Percentiles rank a stretch among this genome's conserved stretches.
Conservation (phyloP, 2,888 invertebrate genomes). For the Cylloceria caligata region DNA sequence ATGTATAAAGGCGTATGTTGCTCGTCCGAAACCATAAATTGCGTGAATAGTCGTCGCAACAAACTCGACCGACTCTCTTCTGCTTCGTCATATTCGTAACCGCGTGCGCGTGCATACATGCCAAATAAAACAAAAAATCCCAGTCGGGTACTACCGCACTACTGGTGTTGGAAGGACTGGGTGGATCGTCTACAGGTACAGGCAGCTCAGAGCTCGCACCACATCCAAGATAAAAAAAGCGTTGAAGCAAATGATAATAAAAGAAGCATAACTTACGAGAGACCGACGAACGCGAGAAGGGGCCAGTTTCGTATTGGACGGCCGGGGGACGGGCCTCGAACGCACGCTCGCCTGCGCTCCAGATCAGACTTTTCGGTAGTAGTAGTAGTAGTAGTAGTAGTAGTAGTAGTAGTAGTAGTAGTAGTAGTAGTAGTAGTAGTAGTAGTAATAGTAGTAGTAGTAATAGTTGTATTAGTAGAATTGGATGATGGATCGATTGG, state of each 20-base stretch:
- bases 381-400: slow-evolving; percentile 66
- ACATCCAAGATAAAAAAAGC: slow-evolving; percentile 71
- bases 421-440: slow-evolving; percentile 45
- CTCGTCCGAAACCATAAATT: slow-evolving; percentile 6
- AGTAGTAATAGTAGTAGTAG: no score
- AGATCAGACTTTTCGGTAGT: slow-evolving; percentile 81
- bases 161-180: slow-evolving; percentile 56
- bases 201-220: slow-evolving; percentile 57
- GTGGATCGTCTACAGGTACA: slow-evolving; percentile 67
- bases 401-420: slow-evolving; percentile 57
- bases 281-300: slow-evolving; percentile 83
- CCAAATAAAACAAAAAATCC: slow-evolving; percentile 26
- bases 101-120: slow-evolving; percentile 60
- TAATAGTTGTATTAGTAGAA: no score
- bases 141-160: slow-evolving; percentile 63
- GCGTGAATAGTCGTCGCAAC: neutral
- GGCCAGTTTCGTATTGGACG: slow-evolving; percentile 78
- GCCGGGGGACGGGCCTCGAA: slow-evolving; percentile 78
- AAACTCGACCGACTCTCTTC: slow-evolving; percentile 24
- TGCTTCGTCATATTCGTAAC: neutral
- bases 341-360: slow-evolving; percentile 82
- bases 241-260: slow-evolving; percentile 85
- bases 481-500: slow-evolving; percentile 64
- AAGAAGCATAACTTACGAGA: slow-evolving; percentile 85
- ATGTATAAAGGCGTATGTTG: neutral